Percentiles rank a stretch among this genome's conserved stretches.
Conservation (phyloP, 2,888 invertebrate species). For the Dorcus hopei region DNA sequence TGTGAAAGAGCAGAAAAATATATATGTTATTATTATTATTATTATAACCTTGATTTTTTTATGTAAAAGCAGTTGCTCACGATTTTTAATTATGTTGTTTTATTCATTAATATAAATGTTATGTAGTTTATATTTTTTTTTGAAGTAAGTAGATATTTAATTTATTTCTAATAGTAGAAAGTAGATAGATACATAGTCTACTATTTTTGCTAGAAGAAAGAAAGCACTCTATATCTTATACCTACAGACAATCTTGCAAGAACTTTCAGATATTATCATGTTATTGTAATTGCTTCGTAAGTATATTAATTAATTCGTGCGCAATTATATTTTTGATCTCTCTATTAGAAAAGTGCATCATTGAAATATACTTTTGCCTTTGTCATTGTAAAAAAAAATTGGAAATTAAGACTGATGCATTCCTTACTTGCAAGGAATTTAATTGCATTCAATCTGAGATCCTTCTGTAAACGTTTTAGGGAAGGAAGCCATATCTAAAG, state of each 20-base stretch:
- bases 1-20: not conserved
- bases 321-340: not conserved
- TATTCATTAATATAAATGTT: conserved; percentile 3
- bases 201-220: conserved; percentile 17
- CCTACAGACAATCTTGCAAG: not conserved
- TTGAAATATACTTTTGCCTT: not conserved
- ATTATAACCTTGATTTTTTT: not conserved
- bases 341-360: not conserved
- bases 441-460: no score
- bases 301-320: not conserved
- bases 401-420: no score
- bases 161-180: not conserved
- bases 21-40: not conserved
- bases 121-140: not conserved
- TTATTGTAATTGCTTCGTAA: not conserved
- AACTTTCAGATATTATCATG: not conserved
- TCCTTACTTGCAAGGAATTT: no score
- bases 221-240: conserved; percentile 11
- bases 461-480: no score
- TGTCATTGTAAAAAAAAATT: not conserved
- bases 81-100: not conserved
- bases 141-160: not conserved
- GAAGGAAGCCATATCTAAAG: no score
- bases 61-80: not conserved
- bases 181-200: not conserved